phyloP scores from a whole-genome alignment of 1,140 invertebrate genomes.

The Caenorhabditis tropicalis region DNA sequence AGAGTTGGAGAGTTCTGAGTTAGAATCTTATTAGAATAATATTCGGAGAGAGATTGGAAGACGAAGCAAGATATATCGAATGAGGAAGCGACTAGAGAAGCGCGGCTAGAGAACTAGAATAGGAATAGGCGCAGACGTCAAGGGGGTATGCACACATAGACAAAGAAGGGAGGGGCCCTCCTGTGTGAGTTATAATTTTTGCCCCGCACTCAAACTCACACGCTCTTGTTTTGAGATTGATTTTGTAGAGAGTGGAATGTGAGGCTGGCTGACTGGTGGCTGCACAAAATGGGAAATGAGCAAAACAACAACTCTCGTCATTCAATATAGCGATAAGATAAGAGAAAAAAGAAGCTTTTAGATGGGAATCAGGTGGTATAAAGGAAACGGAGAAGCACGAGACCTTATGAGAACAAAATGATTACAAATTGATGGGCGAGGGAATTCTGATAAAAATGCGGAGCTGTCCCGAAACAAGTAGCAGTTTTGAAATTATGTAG shows the following conservation, averaged over 20 bases:
- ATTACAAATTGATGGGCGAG: neutral
- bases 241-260: neutral
- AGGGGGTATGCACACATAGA: neutral
- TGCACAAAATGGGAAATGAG: neutral
- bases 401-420: neutral
- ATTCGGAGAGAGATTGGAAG: neutral
- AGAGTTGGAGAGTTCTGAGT: neutral
- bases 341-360: neutral
- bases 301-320: neutral
- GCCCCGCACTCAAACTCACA: neutral
- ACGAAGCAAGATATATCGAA: neutral
- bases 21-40: neutral
- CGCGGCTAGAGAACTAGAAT: neutral
- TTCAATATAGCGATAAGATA: neutral
- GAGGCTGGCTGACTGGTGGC: neutral
- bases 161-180: neutral
- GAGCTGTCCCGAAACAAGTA: no score
- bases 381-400: no score
- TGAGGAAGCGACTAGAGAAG: neutral
- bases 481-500: no score
- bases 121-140: neutral
- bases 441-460: no score
- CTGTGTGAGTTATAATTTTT: conserved; percentile 17
- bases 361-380: conserved; percentile 11
- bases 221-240: neutral